Evolutionary conservation across 2,888 invertebrate species (phyloP), one percentile per base, ranked within the genome.

Genomic region (Arenicola marina): DNA sequence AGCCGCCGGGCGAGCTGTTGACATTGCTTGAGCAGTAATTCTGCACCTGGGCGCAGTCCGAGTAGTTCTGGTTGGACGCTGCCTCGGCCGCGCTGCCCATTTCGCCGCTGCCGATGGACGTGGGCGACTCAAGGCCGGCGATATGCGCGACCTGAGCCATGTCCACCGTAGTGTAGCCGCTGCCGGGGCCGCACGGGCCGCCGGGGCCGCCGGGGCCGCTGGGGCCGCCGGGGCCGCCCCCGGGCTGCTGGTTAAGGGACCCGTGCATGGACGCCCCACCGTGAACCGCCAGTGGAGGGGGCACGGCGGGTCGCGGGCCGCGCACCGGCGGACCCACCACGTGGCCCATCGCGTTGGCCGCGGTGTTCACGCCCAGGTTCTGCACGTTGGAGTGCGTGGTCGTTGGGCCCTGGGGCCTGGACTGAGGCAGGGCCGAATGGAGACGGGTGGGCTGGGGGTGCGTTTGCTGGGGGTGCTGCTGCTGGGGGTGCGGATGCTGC

Each of bases 21-120:
- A 65, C 63, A 38, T 57, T 58, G 15, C 38, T 54, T 4, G 59
- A 34, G 48, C 69, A 61, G 51, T 65, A 69, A 24, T 67, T 69
- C 21, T 68, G 62, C 4, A 72, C 60, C 63, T 76, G 77, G 21
- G 81, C 83, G 76, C 83, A 83, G 71, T 84, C 84, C 32, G 79
- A 73, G 69, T 76, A 81, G 54, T 70, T 75, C 56, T 74, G 76
- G n/a, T 76, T 73, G 11, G 69, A 66, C 2, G 67, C 60, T 38
- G 86, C 85, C 71, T 90, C 89, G 0, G 88, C 88, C 0, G 89
- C 87, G 76, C 88, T 89, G 48, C 56, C 61, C 84, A 93, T 87
- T 80, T 94, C 93, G 53, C 91, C 92, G 0, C 92, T 85, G 63
- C 85, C 90, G 71, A 94, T 92, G 45, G 92, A 92, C 0, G 92